A percentile compares a stretch with the other conserved stretches of the same genome.
Conservation (phyloP, 2,797 vertebrate species). For the Hirundo rustica region DNA sequence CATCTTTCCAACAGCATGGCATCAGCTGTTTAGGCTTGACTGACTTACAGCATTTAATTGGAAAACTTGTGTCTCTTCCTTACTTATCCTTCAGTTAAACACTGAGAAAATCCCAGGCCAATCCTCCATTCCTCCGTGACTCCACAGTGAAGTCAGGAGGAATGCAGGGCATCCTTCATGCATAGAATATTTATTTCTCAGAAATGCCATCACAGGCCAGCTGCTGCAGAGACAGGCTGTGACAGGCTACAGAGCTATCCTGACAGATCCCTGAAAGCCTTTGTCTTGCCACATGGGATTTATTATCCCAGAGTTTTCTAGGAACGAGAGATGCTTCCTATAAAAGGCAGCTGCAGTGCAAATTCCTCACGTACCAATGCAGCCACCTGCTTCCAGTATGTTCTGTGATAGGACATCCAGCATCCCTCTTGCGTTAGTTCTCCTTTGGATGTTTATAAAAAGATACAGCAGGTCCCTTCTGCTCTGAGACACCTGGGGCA, state of each 20-base stretch:
- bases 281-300: neutral
- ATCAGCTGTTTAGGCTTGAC: neutral
- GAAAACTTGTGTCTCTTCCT: neutral
- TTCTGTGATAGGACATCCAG: neutral
- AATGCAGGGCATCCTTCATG: neutral
- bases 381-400: neutral
- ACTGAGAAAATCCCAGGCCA: neutral
- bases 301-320: neutral
- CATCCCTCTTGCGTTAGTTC: accelerated
- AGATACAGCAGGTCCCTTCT: neutral
- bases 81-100: neutral
- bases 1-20: neutral
- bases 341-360: neutral
- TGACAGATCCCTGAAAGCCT: neutral
- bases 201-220: neutral
- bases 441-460: neutral
- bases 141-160: neutral
- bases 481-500: neutral
- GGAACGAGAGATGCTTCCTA: neutral
- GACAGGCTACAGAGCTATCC: conserved; percentile 3
- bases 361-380: neutral
- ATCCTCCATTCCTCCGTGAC: neutral
- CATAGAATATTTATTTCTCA: neutral
- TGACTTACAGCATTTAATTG: neutral
- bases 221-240: neutral